Base-by-base conservation (phyloP, 2,888 invertebrate genomes). In the Diaperis boleti region DNA sequence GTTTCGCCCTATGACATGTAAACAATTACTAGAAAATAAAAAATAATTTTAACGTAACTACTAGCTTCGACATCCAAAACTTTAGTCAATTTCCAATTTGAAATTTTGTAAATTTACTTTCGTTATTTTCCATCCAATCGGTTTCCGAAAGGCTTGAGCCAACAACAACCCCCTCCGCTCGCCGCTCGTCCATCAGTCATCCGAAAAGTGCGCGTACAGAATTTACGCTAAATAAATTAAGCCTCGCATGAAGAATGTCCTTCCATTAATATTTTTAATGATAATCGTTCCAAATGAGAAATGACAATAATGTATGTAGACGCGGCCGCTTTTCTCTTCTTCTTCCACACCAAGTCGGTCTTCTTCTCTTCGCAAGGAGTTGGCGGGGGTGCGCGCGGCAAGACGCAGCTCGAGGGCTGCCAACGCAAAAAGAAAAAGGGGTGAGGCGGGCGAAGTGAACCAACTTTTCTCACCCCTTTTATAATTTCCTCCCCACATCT, bases 191-290 rank as follows among this genome's bases (percentile, higher is more conserved):
- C 62, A 56, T 62, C 47, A 62, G 56, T 62, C 62, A 62, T 56
- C 56, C 56, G 49, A 56, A 76, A 76, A 76, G 75, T 75, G 76
- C 76, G 78, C 75, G 75, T 73, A 75, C 73, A 77, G 44, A 79
- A 79, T 79, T 77, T 76, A 70, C 76, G 75, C 73, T 70, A 77
- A 78, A 79, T 78, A 78, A 79, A 80, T 80, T 79, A 79, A 78
- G 77, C 76, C 77, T 76, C 72, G 74, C 79, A 77, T 79, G 80
- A 81, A 80, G 79, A 80, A 81, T 81, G 79, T 76, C 69, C 71
- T 73, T 74, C 78, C 79, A 80, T 80, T 81, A 82, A 82, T 81
- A 82, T 82, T 82, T 82, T 81, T 81, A 80, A 81, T 81, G 81
- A 80, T 81, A 80, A 81, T 81, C 81, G 79, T 74, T 73, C 71